These are phyloP conservation scores for Osmerus eperlanus DNA, from an alignment of 2,113 vertebrate species.

Conservation along the genomic window DNA sequence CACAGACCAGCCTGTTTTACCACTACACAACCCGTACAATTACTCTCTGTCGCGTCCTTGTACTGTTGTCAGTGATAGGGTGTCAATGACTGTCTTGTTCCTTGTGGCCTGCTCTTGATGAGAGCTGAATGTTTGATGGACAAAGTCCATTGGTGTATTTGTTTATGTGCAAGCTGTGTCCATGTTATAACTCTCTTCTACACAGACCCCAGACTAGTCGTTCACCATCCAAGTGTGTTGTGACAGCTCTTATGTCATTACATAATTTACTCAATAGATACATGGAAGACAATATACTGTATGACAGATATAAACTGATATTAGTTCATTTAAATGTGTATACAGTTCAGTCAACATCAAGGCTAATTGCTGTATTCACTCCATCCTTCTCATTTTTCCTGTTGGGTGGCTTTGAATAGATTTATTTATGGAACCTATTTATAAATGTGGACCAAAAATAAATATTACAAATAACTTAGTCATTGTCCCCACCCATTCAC, in stretches of 20 bases:
- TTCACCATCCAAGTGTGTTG: not conserved
- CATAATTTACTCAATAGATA: not conserved
- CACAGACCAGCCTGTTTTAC: no score
- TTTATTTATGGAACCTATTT: not conserved
- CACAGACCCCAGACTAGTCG: not conserved
- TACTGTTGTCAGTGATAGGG: not conserved
- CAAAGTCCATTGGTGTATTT: not conserved
- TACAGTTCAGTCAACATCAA: no score
- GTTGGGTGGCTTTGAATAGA: not conserved
- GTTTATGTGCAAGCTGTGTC: not conserved
- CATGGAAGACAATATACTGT: no score
- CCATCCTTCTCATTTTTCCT: not conserved
- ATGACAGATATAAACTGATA: no score
- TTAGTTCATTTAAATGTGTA: no score
- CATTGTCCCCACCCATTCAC: not conserved
- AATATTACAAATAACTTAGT: not conserved
- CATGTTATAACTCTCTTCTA: no score
- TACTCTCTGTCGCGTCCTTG: no score
- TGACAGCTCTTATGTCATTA: not conserved
- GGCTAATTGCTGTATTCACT: not conserved
- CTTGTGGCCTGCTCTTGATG: constrained; percentile 1
- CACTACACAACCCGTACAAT: no score
- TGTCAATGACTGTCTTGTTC: not conserved
- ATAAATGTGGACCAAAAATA: not conserved
- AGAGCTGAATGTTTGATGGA: not conserved